Evolutionary conservation across 2,797 vertebrate genomes (phyloP), one percentile per base, ranked within the genome.

Genomic region (Momotus momota): DNA sequence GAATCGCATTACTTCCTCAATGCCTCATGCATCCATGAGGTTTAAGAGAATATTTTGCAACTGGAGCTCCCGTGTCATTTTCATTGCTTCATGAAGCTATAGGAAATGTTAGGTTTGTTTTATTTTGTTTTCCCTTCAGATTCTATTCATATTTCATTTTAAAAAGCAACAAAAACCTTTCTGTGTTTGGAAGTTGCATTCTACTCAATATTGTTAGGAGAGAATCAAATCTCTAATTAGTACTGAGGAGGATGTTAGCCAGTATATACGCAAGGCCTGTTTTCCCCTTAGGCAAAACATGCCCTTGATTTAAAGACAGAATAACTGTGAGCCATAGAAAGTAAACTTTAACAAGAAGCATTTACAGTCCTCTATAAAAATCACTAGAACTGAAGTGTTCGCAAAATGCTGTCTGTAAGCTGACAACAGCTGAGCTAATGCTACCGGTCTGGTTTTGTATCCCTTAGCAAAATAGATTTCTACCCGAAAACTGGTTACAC

Each of bases 271-370:
- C 27, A 31, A 81, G 25, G 22, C 8, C 0, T 66, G 45, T 71
- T 87, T 94, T 86, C 23, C 75, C 65, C 77, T 93, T 73, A 77
- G 54, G 66, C 54, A 90, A 54, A 91, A 81, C 35, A 35, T 66
- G 70, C 35, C 49, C 48, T 94, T 94, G 73, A 90, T 95, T 90
- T 87, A 90, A 86, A 91, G 70, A 51, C 46, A 69, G 41, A 94
- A 55, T 72, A 61, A 71, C 13, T 35, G 38, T 55, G 48, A 83
- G 46, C 45, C 74, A 79, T 1, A 61, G 35, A 86, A 93, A 86
- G 48, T 22, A 84, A 49, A 81, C 31, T 95, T 95, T 64, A 75
- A 77, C 33, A 81, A 58, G 78, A 71, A 88, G 4, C 29, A 14
- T 61, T 87, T 91, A 48, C 35, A 79, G 33, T 51, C 4, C 12